Evolutionary conservation across 2,113 vertebrate species (phyloP).

Genomic region (Channa maculata): DNA sequence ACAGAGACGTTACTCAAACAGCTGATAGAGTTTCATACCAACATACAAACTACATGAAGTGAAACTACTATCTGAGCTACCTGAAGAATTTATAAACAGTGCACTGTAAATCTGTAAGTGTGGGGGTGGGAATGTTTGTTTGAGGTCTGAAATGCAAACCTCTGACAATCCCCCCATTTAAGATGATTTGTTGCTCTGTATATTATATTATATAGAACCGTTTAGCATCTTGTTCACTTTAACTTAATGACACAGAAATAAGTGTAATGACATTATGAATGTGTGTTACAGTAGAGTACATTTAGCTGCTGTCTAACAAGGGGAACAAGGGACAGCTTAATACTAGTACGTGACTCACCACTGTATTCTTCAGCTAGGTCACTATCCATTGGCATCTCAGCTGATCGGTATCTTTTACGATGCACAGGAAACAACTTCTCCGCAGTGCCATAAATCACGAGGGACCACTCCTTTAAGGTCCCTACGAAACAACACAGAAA

Average conservation of each 20-base stretch:
- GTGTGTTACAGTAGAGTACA: neutral
- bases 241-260: too few species aligned
- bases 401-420: constrained; percentile 85
- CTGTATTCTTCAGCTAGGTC: constrained; percentile 90
- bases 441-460: constrained; percentile 94
- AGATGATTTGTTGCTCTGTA: too few species aligned
- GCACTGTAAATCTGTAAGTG: neutral
- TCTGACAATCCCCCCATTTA: too few species aligned
- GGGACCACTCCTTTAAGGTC: constrained; percentile 91
- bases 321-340: constrained; percentile 4
- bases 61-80: neutral
- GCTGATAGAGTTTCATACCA: neutral
- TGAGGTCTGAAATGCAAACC: too few species aligned
- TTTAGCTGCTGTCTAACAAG: constrained; percentile 18
- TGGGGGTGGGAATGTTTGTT: neutral
- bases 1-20: constrained; percentile 1
- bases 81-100: neutral
- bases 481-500: constrained; percentile 75
- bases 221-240: too few species aligned
- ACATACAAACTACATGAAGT: neutral
- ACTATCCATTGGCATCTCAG: constrained; percentile 72
- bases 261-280: too few species aligned
- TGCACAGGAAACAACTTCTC: constrained; percentile 86
- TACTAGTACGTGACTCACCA: constrained; percentile 79
- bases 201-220: too few species aligned